Conservation (phyloP, 2,797 vertebrate genomes). For the Sebastes steindachneri region DNA sequence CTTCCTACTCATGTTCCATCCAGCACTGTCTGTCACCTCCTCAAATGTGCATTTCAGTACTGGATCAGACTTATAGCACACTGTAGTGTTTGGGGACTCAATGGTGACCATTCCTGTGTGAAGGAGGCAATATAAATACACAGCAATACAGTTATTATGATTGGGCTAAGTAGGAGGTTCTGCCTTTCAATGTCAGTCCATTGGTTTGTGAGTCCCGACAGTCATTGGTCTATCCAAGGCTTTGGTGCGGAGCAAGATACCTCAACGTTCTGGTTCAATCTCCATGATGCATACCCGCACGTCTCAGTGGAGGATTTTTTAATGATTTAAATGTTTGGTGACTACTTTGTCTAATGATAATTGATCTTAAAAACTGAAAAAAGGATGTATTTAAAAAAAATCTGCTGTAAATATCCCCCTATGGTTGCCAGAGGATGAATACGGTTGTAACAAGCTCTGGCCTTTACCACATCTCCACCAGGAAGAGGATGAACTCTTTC, state of each 20-base stretch:
- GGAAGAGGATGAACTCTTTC: background rate
- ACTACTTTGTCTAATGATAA: background rate
- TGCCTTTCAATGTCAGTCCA: background rate
- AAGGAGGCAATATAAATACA: background rate
- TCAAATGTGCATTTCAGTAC: conserved; percentile 56
- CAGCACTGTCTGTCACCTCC: background rate
- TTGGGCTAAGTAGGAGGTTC: background rate
- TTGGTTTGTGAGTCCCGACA: background rate
- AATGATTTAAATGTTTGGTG: background rate
- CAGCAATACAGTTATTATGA: background rate
- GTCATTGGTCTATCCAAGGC: background rate
- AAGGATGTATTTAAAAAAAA: too few relatives aligned
- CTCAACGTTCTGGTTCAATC: background rate
- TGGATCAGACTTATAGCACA: conserved; percentile 31
- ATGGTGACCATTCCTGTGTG: conserved; percentile 74
- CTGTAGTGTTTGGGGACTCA: fast-evolving
- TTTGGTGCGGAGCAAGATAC: background rate
- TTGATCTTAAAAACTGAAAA: background rate
- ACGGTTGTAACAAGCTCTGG: too few relatives aligned
- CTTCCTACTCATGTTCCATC: conserved; percentile 52
- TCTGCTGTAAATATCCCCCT: too few relatives aligned
- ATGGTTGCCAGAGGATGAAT: too few relatives aligned
- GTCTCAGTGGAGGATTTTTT: background rate
- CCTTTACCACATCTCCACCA: too few relatives aligned
- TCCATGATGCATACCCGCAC: background rate